A percentile compares a stretch with the other conserved stretches of the same genome.
Conservation (phyloP, 2,888 invertebrate species). For the Aproaerema taeniolella region DNA sequence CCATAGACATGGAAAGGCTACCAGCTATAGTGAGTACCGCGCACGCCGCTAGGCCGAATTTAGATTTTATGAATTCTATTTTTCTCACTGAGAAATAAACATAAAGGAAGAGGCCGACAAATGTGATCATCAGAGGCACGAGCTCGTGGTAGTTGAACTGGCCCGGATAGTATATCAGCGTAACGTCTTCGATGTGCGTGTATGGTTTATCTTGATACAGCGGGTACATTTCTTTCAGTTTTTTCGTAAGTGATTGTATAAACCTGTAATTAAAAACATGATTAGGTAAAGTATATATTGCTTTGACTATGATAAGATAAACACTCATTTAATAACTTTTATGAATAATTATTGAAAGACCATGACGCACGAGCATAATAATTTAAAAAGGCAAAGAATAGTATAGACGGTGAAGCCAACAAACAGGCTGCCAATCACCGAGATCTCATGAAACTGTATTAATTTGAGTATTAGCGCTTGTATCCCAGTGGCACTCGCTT, state of each 20-base stretch:
- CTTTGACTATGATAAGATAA: not conserved
- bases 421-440: too few species aligned
- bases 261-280: slow-evolving; percentile 79
- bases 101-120: slow-evolving; percentile 91
- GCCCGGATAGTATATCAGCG: slow-evolving; percentile 90
- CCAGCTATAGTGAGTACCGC: slow-evolving; percentile 92
- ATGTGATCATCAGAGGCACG: slow-evolving; percentile 89
- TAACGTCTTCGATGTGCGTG: slow-evolving; percentile 56
- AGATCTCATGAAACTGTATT: too few species aligned
- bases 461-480: too few species aligned
- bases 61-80: slow-evolving; percentile 94
- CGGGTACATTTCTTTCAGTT: slow-evolving; percentile 83
- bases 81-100: slow-evolving; percentile 97
- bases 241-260: slow-evolving; percentile 83
- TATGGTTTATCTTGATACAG: slow-evolving; percentile 79
- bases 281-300: not conserved
- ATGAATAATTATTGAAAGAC: too few species aligned
- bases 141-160: slow-evolving; percentile 91
- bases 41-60: slow-evolving; percentile 90
- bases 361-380: too few species aligned
- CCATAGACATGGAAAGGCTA: slow-evolving; percentile 95
- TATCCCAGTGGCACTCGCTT: too few species aligned
- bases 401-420: too few species aligned
- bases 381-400: too few species aligned
- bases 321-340: too few species aligned